Base-by-base conservation (phyloP, 2,888 invertebrate genomes). In the Nemurella pictetii region DNA sequence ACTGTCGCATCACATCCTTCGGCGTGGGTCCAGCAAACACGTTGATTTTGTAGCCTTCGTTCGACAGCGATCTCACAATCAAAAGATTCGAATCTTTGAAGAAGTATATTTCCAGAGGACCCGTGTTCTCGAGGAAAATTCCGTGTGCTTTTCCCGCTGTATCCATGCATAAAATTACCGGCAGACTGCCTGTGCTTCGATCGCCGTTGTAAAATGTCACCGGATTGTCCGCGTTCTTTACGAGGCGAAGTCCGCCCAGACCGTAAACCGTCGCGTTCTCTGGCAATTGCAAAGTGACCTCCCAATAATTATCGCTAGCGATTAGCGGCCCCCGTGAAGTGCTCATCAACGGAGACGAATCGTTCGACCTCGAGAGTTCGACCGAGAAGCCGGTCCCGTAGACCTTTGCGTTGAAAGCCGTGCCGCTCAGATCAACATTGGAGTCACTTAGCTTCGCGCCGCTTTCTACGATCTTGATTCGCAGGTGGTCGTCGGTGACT, bases 281-380 rank as follows among this genome's bases (percentile, higher is more conserved):
- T 0, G 92, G 92, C 35, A 94, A 87, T 86, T 90, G 91, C 26
- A 94, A 90, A 0, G 92, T 90, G 87, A 93, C 91, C 89, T 94
- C 94, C 93, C 93, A 93, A 87, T 93, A 94, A 77, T 91, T 90
- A 28, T 92, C 89, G 0, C 93, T 92, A 0, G 93, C 92, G 85
- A 94, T 93, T 0, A 94, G 87, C 0, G 94, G 93, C 0, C 94
- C 94, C 86, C 91, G 89, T 0, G 91, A 89, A 0, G 93, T 93
- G 35, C 91, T 92, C 27, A 94, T 90, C 84, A 94, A 89, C 4
- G 88, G 83, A 15, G 91, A 90, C 90, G 32, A 55, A 86, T 84
- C 84, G 80, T 36, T n/a, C 9, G 12, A 27, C 84, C 29, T 5
- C 86, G 83, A 27, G 30, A 86, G 32, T 15, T 84, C 82, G 26